Base-by-base conservation (phyloP, 2,888 invertebrate genomes). In the Hartigia nigra region DNA sequence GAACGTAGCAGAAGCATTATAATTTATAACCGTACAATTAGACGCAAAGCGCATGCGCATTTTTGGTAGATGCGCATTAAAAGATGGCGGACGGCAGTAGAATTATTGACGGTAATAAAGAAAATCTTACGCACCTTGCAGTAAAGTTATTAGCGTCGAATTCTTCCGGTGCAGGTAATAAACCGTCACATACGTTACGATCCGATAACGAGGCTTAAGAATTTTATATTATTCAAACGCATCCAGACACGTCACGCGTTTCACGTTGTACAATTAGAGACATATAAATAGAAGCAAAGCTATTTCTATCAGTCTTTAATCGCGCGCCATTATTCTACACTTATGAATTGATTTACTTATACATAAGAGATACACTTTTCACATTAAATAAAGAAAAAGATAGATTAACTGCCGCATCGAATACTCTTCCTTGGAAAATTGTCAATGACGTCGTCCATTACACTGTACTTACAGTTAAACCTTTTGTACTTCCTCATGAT, bases 401-500 rank as follows among this genome's bases (percentile, higher is more conserved):
- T 55, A 23, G 23, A 55, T 55, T 9, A 55, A 55, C 23, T 55
- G 23, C 1, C 55, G 23, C 23, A 55, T 23, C 23, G 5, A 2
- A 23, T 55, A 55, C 23, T 55, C 55, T 14, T 37, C 12, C 37
- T 55, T 55, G 55, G 55, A 55, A 55, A 23, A 55, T 23, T 55
- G 55, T 55, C 55, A 55, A 55, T 55, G 23, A 23, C 55, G 55
- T 55, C 55, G 14, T 55, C 55, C 23, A 55, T 55, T 55, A 32
- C 75, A 32, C 36, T 36, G 75, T 37, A 32, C 75, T 75, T 34
- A 34, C 31, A n/a, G 75, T 36, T 36, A 14, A 36, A 32, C 75
- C 75, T 55, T 31, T 36, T 75, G 75, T 34, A 36, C 75, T 75
- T 75, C 75, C 36, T 75, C 75, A 36, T 35, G 36, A 37, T n/a